Evolutionary conservation across 92 coral and sea anemone genomes (phyloP).

Genomic region (Virgularia gustaviana): DNA sequence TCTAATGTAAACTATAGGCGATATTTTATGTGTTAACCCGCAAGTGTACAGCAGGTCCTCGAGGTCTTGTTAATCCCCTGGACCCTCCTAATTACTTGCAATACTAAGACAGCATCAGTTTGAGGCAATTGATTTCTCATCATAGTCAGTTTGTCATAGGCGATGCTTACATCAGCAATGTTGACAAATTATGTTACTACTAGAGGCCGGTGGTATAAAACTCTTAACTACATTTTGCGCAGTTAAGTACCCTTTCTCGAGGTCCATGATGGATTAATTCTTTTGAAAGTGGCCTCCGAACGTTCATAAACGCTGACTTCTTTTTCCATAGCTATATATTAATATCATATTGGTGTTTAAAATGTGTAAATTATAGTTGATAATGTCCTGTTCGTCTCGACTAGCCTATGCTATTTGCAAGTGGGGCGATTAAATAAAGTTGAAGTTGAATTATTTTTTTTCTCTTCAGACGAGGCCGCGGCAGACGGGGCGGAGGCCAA

Average conservation of each 20-base stretch:
- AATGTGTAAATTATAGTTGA: no score
- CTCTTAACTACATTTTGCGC: no score
- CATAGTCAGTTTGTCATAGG: constrained; percentile 26
- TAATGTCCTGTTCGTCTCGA: no score
- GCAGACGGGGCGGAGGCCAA: constrained; percentile 64
- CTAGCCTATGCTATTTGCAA: background rate
- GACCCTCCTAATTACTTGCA: constrained; percentile 53
- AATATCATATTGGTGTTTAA: no score
- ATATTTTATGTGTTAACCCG: no score
- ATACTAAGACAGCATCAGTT: constrained; percentile 54
- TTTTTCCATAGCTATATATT: no score
- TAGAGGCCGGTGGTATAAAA: no score
- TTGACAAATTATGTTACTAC: background rate
- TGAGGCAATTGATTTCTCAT: constrained; percentile 46
- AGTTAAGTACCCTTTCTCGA: no score
- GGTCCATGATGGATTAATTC: no score
- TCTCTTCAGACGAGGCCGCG: constrained; percentile 11
- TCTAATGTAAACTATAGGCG: no score
- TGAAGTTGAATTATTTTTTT: background rate
- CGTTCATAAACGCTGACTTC: no score
- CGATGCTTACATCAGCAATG: constrained; percentile 6
- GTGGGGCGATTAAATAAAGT: background rate
- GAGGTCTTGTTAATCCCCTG: constrained; percentile 14
- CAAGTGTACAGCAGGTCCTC: constrained; percentile 34
- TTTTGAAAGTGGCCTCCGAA: no score